Evolutionary conservation across 2,888 invertebrate genomes (phyloP).

Genomic region (Cephus sareptanus): DNA sequence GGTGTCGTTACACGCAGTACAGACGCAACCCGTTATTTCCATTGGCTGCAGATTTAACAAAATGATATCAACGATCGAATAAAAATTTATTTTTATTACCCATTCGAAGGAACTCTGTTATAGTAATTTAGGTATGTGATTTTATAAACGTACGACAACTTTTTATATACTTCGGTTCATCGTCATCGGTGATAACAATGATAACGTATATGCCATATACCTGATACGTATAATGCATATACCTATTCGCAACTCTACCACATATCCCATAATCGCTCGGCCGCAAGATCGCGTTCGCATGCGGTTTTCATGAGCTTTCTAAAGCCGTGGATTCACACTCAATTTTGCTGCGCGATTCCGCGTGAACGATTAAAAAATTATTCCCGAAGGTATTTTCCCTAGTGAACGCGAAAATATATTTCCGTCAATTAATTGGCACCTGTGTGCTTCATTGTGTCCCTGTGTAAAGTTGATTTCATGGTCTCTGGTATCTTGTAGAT

Average conservation of each 20-base stretch:
- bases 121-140: background rate
- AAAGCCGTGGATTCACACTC: background rate
- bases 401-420: background rate
- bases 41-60: background rate
- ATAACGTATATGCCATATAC: background rate
- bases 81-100: background rate
- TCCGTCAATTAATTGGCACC: background rate
- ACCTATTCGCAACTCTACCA: background rate
- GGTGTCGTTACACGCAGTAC: background rate
- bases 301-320: background rate
- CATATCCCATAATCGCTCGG: background rate
- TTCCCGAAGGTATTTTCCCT: background rate
- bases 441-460: background rate
- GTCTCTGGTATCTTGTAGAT: background rate
- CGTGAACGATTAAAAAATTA: background rate
- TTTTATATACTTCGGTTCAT: too few relatives aligned
- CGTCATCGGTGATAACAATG: too few relatives aligned
- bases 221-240: background rate
- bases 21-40: background rate
- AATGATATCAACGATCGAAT: background rate
- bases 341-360: background rate
- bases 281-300: background rate
- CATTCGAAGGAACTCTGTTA: background rate
- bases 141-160: background rate
- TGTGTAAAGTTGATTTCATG: background rate